phyloP scores from a whole-genome alignment of 2,113 vertebrate species.

The Pelmatolapia mariae region DNA sequence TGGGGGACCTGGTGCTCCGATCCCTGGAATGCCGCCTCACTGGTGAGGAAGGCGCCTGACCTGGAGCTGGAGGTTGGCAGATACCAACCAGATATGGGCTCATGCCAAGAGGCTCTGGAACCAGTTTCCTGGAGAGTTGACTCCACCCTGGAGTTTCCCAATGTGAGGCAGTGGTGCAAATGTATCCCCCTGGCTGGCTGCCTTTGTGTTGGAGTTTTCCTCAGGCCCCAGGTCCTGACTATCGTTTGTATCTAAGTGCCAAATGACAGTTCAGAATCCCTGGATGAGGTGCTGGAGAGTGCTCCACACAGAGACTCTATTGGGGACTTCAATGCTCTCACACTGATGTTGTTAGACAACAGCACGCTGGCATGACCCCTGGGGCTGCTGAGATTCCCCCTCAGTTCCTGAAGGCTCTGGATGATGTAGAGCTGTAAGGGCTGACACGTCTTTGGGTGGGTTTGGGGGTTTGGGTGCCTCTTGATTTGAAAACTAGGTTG shows the following conservation, averaged over 20 bases:
- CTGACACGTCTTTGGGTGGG: fast-evolving
- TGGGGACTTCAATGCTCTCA: fast-evolving
- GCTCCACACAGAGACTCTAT: background rate
- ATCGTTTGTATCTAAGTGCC: background rate
- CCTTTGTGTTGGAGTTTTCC: background rate
- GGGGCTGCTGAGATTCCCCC: background rate
- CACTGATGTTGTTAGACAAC: fast-evolving
- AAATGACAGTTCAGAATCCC: background rate
- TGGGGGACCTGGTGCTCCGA: fast-evolving
- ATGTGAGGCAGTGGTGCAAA: background rate
- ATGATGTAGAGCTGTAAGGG: background rate
- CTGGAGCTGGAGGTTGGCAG: background rate
- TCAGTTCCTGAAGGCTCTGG: background rate
- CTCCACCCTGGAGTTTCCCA: background rate
- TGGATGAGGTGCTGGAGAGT: background rate
- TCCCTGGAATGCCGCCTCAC: background rate
- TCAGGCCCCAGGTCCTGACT: background rate
- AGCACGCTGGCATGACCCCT: background rate
- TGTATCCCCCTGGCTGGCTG: background rate
- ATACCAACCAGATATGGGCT: background rate
- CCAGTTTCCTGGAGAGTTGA: background rate
- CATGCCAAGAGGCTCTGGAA: background rate
- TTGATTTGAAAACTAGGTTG: background rate
- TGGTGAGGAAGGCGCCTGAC: fast-evolving
- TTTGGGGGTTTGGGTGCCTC: background rate